Evolutionary conservation across 2,888 invertebrate genomes (phyloP), one percentile per base, ranked within the genome.

Genomic region (Dasypolia templi): DNA sequence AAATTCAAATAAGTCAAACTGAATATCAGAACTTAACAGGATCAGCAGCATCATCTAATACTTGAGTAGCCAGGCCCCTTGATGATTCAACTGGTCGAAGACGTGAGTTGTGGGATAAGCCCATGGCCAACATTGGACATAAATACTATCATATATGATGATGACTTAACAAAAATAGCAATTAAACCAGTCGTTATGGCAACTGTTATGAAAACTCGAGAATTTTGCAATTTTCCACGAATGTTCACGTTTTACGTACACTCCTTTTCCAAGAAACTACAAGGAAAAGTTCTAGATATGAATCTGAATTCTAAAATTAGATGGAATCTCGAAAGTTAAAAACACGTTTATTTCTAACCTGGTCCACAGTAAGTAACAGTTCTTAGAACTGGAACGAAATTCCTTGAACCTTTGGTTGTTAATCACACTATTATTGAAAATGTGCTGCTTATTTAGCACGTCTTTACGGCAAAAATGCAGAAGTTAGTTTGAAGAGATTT

Each of bases 61-160:
- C 35, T n/a, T 51, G 29, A 29, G 32, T 32, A 65, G 46, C 59
- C 11, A 68, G 7, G 7, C 29, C 22, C 7, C 19, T 65, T 61
- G n/a, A 64, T 79, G 77, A 79, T 14, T 72, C 59, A 79, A 39
- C 26, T 6, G 5, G 26, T 46, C 42, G 22, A 0, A 53, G 32
- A 42, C 32, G 73, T 55, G 53, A 46, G 64, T 26, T 61, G 32
- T 65, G n/a, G 73, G 53, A 55, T 70, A 51, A 49, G 46, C 73
- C 79, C 73, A 72, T 42, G 14, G 26, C 56, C 72, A 61, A 71
- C 56, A 59, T 35, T 55, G 3, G 51, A 39, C 44, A 51, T 29
- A 26, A 29, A 44, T 26, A 42, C 32, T 46, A 53, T 39, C 51
- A 32, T 42, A 12, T 17, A 67, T 61, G 64, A 72, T 26, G n/a